Evolutionary conservation across 2,888 invertebrate genomes (phyloP).

Genomic region (Drosophila phalerata): DNA sequence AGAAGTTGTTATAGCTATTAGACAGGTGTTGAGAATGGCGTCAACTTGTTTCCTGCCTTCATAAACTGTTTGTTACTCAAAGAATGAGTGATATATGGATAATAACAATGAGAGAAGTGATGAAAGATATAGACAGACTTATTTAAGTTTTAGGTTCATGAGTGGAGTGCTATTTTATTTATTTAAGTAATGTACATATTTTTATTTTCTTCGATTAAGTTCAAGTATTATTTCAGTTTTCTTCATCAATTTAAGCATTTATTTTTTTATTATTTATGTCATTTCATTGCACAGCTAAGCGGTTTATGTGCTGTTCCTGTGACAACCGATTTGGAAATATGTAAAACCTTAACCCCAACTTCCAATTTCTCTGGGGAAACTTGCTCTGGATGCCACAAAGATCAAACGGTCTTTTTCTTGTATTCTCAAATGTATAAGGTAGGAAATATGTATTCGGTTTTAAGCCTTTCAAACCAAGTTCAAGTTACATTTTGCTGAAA

Average conservation of each 20-base stretch:
- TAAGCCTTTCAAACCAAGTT: slow-evolving; percentile 18
- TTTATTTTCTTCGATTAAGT: neutral
- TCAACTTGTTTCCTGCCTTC: slow-evolving; percentile 45
- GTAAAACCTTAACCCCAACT: neutral
- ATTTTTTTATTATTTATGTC: neutral
- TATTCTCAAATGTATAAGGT: slow-evolving; percentile 4
- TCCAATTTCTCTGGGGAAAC: neutral
- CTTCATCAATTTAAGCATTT: slow-evolving; percentile 5
- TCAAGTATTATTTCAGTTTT: neutral
- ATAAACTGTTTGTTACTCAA: neutral
- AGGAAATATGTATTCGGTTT: slow-evolving; percentile 11
- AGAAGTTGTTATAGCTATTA: slow-evolving; percentile 52
- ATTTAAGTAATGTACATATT: neutral
- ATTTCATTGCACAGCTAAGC: slow-evolving; percentile 32
- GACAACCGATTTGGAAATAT: slow-evolving; percentile 1
- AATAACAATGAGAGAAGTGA: neutral
- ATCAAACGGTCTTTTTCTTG: slow-evolving; percentile 28
- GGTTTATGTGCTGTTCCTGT: slow-evolving; percentile 24
- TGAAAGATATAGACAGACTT: neutral
- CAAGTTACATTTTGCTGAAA: slow-evolving; percentile 17
- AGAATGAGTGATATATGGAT: neutral
- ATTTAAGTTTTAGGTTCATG: neutral
- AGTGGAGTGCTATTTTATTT: neutral
- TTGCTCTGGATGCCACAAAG: slow-evolving; percentile 16
- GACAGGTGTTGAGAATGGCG: slow-evolving; percentile 75